phyloP scores from a whole-genome alignment of 2,797 vertebrate species.

The Salmo trutta region DNA sequence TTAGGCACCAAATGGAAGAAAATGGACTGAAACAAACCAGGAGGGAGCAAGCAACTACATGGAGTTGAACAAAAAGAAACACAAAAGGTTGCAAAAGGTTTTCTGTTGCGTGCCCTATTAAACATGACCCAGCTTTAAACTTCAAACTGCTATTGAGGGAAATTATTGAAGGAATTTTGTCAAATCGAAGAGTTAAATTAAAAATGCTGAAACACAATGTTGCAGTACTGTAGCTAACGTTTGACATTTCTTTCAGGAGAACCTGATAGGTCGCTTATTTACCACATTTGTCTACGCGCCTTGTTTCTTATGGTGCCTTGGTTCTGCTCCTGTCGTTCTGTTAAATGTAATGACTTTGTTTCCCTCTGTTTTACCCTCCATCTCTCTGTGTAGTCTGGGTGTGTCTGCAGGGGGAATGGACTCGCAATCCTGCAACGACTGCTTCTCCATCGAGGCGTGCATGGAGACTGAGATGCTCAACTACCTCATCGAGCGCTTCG shows the following conservation, averaged over 20 bases:
- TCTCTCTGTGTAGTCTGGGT: slow-evolving; percentile 77
- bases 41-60: no score
- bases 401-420: slow-evolving; percentile 84
- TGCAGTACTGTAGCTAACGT: slow-evolving; percentile 43
- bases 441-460: slow-evolving; percentile 95
- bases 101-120: no score
- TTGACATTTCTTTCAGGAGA: slow-evolving; percentile 54
- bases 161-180: slow-evolving; percentile 16
- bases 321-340: slow-evolving; percentile 9
- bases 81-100: no score
- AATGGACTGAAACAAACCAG: no score
- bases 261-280: slow-evolving; percentile 38
- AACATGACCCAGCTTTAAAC: neutral
- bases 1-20: no score
- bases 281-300: slow-evolving; percentile 6
- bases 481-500: slow-evolving; percentile 99
- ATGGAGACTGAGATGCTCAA: slow-evolving; percentile 99
- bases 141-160: slow-evolving; percentile 22
- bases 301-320: neutral
- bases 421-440: slow-evolving; percentile 89
- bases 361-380: slow-evolving; percentile 11
- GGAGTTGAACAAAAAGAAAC: no score
- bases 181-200: slow-evolving; percentile 3
- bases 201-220: slow-evolving; percentile 34
- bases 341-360: slow-evolving; percentile 14